Evolutionary conservation across 1,140 invertebrate genomes (phyloP).

Genomic region (Hormaphis cornu): DNA sequence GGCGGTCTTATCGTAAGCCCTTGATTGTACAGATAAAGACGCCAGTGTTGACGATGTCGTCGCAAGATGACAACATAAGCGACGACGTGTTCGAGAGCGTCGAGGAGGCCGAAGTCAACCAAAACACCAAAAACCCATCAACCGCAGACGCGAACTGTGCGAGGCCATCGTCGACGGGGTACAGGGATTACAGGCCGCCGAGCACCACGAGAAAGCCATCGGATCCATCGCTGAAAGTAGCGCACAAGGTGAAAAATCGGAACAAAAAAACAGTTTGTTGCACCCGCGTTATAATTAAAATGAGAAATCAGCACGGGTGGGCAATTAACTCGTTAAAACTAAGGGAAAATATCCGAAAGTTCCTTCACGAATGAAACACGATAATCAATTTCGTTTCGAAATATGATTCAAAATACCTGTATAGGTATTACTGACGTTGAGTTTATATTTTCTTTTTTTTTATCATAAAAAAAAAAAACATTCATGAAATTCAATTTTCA

Average conservation of each 20-base stretch:
- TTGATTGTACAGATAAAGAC: conserved; percentile 26
- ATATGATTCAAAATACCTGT: too few relatives aligned
- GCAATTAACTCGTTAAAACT: too few relatives aligned
- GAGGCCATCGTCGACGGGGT: conserved; percentile 64
- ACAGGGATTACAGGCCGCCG: conserved; percentile 65
- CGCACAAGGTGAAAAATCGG: conserved; percentile 37
- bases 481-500: too few relatives aligned
- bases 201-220: conserved; percentile 45
- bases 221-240: conserved; percentile 34
- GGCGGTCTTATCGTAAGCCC: too few relatives aligned
- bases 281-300: background rate
- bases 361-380: too few relatives aligned
- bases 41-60: conserved; percentile 40
- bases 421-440: too few relatives aligned
- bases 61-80: conserved; percentile 57
- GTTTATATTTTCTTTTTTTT: too few relatives aligned
- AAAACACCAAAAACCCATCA: conserved; percentile 34
- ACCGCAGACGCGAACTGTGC: conserved; percentile 42
- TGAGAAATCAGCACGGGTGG: too few relatives aligned
- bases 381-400: too few relatives aligned
- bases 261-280: background rate
- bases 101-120: conserved; percentile 39
- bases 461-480: too few relatives aligned
- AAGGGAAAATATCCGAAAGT: too few relatives aligned
- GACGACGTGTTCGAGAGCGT: conserved; percentile 66